Evolutionary conservation across 2,113 vertebrate genomes (phyloP).

Genomic region (Calyptommatus sinebrachiatus): DNA sequence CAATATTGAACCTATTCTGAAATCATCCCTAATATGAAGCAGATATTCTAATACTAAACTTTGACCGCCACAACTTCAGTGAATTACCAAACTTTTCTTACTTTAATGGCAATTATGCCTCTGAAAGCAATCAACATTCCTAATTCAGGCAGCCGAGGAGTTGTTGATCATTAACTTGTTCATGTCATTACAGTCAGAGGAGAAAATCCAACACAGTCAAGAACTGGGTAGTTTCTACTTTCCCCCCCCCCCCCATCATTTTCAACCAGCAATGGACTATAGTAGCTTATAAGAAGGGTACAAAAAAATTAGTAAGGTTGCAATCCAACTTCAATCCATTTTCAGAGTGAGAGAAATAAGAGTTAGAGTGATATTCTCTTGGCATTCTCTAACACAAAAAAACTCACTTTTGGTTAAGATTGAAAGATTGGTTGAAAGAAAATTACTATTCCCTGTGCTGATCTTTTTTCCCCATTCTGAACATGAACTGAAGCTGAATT

Average conservation of each 20-base stretch:
- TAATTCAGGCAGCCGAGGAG: conserved; percentile 54
- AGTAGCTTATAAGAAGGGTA: too few species aligned
- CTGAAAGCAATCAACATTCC: conserved; percentile 66
- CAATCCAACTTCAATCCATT: too few species aligned
- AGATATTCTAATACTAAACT: neutral
- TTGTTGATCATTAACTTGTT: conserved; percentile 69
- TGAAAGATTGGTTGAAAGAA: too few species aligned
- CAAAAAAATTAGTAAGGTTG: too few species aligned
- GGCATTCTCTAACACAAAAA: too few species aligned
- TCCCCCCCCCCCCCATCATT: neutral
- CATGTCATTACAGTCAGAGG: conserved; percentile 11
- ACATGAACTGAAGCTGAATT: too few species aligned
- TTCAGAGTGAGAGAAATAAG: too few species aligned
- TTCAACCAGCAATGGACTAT: neutral
- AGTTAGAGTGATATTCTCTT: too few species aligned
- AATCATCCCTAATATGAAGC: neutral
- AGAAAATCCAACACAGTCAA: neutral
- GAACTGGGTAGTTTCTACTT: neutral
- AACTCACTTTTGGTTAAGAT: too few species aligned
- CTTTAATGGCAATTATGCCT: conserved; percentile 27
- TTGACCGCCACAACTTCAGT: conserved; percentile 12
- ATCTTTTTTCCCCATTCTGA: too few species aligned
- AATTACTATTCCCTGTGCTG: too few species aligned
- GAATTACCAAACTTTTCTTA: conserved; percentile 37
- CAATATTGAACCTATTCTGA: neutral